Base-by-base conservation (phyloP, 2,113 vertebrate genomes). In the Coptodon bakossiorum region DNA sequence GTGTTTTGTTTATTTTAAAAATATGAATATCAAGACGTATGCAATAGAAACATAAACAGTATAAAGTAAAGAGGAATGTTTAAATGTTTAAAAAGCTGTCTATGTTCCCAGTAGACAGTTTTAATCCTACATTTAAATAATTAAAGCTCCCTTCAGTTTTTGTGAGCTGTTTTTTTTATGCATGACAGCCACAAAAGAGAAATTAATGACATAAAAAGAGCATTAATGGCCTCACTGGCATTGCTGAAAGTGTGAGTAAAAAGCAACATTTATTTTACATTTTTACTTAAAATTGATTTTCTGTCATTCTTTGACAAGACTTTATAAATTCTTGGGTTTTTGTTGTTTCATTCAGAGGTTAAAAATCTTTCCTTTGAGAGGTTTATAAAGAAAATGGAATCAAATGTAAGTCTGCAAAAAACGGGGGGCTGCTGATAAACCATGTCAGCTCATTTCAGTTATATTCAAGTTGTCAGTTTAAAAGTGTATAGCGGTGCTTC, bases 31-130 rank as follows among this genome's bases (percentile, higher is more conserved):
- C 13, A 27, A 7, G 16, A 78, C 19, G 40, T 4, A 31, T 13
- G 45, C 10, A 52, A 31, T 78, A 50, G 0, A 31, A 78, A 31
- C 24, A 78, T n/a, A 52, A 0, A 0, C 14, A 78, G 43, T 31
- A 50, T 12, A n/a, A 31, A 27, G 27, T 31, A 48, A 78, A 31
- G 43, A 78, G 16, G 71, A 78, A 50, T 73, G 14, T 73, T 48
- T 73, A 73, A 73, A 48, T 73, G 68, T 73, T 73, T 73, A 48
- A 73, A 73, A 48, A 48, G 40, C 40, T 0, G 68, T 73, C 68
- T 73, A 43, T 27, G 38, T 29, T 48, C 45, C 63, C 27, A 52
- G 45, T n/a, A 31, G 27, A 34, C 45, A 9, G 45, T 52, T 78
- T 52, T 48, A 78, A 50, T 52, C 45, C 45, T 52, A 19, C 10